A percentile compares a stretch with the other conserved stretches of the same genome.
Evolutionary conservation across 2,797 vertebrate species (phyloP).

Genomic region (Danio jaintianensis): DNA sequence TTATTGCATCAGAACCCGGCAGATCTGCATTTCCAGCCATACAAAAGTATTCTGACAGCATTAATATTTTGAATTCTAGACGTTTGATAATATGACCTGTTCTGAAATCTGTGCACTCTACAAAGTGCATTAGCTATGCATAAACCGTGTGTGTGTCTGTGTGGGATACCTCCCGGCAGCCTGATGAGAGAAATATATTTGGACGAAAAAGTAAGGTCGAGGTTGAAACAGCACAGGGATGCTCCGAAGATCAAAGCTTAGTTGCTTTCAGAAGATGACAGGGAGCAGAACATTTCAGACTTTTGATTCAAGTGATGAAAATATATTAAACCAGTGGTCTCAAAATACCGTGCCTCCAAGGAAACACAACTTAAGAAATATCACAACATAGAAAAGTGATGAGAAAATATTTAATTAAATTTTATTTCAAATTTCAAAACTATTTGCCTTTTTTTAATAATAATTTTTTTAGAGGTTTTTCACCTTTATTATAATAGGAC

Average conservation of each 20-base stretch:
- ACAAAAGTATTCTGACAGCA: constrained; percentile 22
- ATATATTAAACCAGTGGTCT: constrained; percentile 49
- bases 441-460: background rate
- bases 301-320: constrained; percentile 60
- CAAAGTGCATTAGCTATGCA: constrained; percentile 11
- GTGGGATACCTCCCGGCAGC: background rate
- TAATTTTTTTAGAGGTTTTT: too few relatives aligned
- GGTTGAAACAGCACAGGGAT: constrained; percentile 21
- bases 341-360: background rate
- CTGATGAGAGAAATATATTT: constrained; percentile 18
- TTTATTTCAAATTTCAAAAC: background rate
- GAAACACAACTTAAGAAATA: background rate
- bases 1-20: constrained; percentile 21
- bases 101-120: constrained; percentile 2
- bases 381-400: background rate
- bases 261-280: constrained; percentile 58
- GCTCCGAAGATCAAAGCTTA: constrained; percentile 42
- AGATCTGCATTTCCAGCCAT: background rate
- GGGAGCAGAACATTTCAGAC: constrained; percentile 53
- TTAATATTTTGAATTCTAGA: background rate
- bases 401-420: background rate
- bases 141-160: constrained; percentile 7
- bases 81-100: background rate
- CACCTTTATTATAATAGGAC: too few relatives aligned
- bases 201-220: background rate